phyloP scores from a whole-genome alignment of 2,113 vertebrate genomes.

The Eulacestoma nigropectus region DNA sequence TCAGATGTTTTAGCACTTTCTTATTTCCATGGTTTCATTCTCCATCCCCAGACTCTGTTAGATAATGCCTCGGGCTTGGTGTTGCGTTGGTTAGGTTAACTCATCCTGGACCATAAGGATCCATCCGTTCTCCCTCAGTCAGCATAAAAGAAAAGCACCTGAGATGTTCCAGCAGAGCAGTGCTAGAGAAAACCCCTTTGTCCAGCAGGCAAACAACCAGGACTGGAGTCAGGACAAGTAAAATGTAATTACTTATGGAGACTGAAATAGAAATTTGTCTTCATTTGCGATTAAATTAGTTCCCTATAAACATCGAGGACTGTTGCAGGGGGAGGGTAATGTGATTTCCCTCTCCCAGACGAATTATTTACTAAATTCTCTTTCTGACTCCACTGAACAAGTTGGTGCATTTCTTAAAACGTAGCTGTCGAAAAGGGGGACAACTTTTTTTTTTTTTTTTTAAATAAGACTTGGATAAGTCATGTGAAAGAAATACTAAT shows the following conservation, averaged over 20 bases:
- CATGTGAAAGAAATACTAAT: not conserved
- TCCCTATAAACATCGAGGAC: not conserved
- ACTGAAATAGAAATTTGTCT: slow-evolving; percentile 1
- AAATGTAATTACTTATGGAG: not conserved
- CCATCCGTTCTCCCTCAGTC: not conserved
- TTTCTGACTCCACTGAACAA: not conserved
- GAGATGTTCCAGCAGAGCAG: not conserved
- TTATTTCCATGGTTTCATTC: not conserved
- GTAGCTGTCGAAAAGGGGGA: not conserved
- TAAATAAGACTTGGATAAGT: not conserved
- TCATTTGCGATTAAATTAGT: slow-evolving; percentile 8
- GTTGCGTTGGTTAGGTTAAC: not conserved
- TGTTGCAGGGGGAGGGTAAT: not conserved
- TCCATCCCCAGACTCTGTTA: not conserved
- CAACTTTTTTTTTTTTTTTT: not conserved
- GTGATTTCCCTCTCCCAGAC: not conserved
- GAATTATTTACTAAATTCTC: not conserved
- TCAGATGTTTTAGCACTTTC: not conserved
- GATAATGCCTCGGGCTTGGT: not conserved
- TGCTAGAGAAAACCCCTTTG: not conserved
- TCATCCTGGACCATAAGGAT: not conserved
- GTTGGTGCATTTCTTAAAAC: not conserved
- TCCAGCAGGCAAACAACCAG: not conserved
- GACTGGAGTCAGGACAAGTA: not conserved
- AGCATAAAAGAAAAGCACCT: not conserved